Conservation (phyloP, 2,888 invertebrate genomes). For the Leucoptera coffeella region DNA sequence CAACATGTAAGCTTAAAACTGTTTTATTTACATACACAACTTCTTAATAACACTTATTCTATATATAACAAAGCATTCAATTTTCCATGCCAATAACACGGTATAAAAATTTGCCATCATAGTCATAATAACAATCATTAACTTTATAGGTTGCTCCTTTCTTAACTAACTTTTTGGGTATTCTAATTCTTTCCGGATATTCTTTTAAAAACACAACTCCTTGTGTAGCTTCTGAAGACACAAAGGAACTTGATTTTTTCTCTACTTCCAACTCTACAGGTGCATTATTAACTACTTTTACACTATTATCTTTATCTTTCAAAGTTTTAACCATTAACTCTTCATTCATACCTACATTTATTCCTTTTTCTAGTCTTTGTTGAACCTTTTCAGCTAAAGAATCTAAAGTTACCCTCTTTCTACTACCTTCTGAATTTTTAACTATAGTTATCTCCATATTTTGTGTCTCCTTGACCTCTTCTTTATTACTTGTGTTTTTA, state of each 20-base stretch:
- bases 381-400: conserved; percentile 25
- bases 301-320: conserved; percentile 15
- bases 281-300: neutral
- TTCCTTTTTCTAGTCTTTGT: conserved; percentile 21
- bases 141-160: conserved; percentile 65
- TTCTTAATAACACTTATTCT: conserved; percentile 12
- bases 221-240: conserved; percentile 6
- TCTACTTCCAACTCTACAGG: neutral
- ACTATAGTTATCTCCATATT: neutral
- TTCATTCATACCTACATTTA: conserved; percentile 12
- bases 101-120: conserved; percentile 74
- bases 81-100: conserved; percentile 63
- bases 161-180: conserved; percentile 60
- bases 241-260: neutral
- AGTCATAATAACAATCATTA: conserved; percentile 74
- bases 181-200: conserved; percentile 60
- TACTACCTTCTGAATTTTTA: conserved; percentile 7
- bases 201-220: conserved; percentile 13
- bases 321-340: neutral
- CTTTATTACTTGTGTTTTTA: conserved; percentile 7
- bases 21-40: no score
- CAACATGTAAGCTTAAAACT: conserved; percentile 30
- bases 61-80: no score
- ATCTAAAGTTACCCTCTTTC: conserved; percentile 23
- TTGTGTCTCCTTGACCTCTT: conserved; percentile 6